Evolutionary conservation across 2,113 vertebrate species (phyloP), one percentile per base, ranked within the genome.

Genomic region (Solenodon paradoxus): DNA sequence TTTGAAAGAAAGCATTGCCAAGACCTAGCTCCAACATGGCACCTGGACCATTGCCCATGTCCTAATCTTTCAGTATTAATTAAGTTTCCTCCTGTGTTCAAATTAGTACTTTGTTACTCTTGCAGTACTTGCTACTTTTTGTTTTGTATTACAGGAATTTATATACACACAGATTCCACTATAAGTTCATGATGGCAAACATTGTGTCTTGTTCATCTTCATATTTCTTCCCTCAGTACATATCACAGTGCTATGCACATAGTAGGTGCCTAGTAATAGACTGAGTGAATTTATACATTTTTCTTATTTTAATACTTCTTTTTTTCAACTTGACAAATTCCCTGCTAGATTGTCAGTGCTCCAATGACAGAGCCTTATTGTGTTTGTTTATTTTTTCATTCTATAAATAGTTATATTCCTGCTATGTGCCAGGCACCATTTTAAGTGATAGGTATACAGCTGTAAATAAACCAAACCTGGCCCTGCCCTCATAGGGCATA

Each of bases 21-120:
- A 82, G 24, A 6, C 45, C 82, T 49, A 61, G n/a, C 13, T 75
- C 59, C 30, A 79, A 38, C 16, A 71, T 40, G 42, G 22, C 49
- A 57, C 19, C 20, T 94, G 42, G 68, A 84, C 20, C 9, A 63
- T 80, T 72, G 75, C 68, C 35, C 51, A 20, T 84, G 20, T 66
- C 35, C 38, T 63, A 26, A 75, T 80, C 45, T 51, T 6, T 32
- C 15, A 66, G 13, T 90, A 42, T 72, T 40, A 89, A 78, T 64
- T 72, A 77, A 90, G n/a, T 88, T 75, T 63, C 64, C n/a, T 92
- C 74, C 53, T 55, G 2, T 66, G 32, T 95, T 96, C 61, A 95
- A 30, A 89, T 81, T 66, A 38, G 10, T 22, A 55, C 74, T 81
- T 93, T 85, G 55, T 22, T 51, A 15, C 30, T 81, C 40, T 81